Evolutionary conservation across 2,888 invertebrate genomes (phyloP), one percentile per base, ranked within the genome.

Genomic region (Nymphalis polychloros): DNA sequence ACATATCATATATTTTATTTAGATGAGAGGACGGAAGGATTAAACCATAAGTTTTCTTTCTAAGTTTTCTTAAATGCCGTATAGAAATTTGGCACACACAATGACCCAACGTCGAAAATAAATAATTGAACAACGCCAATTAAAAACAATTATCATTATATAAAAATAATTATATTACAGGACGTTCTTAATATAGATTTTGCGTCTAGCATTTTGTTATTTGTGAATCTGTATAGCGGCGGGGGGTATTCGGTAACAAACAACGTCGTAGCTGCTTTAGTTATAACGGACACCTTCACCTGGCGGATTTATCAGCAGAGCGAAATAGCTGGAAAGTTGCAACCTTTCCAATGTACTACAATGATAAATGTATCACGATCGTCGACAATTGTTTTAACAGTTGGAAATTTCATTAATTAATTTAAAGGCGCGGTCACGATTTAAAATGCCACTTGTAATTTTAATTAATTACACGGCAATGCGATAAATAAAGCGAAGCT

Each of bases 361-460:
- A 76, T 76, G 76, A 76, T 76, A 76, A 76, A 76, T 75, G 75
- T 72, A 70, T 73, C 76, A 76, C 76, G 75, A 76, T 70, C 67
- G 67, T 70, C 70, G 65, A 71, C 76, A 76, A 75, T 74, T 76
- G 75, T 76, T 75, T 75, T 71, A 74, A 71, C 75, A 71, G 74
- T 75, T 69, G 74, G 75, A 71, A 73, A 73, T 74, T 74, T 74
- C 74, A 76, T 75, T 76, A 76, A 76, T 76, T 76, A 76, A 75
- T 74, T 71, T 76, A 73, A 75, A 73, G 71, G 70, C 68, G 70
- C 60, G 68, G 73, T 75, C 75, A 76, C 76, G 76, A 75, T 68
- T 74, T 70, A 72, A 73, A 72, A 72, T 74, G 72, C 73, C 70
- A 71, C 68, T 75, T 75, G 59, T 70, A 65, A 70, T 69, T 68